Evolutionary conservation across 1,140 invertebrate genomes (phyloP).

Genomic region (Globodera rostochiensis): DNA sequence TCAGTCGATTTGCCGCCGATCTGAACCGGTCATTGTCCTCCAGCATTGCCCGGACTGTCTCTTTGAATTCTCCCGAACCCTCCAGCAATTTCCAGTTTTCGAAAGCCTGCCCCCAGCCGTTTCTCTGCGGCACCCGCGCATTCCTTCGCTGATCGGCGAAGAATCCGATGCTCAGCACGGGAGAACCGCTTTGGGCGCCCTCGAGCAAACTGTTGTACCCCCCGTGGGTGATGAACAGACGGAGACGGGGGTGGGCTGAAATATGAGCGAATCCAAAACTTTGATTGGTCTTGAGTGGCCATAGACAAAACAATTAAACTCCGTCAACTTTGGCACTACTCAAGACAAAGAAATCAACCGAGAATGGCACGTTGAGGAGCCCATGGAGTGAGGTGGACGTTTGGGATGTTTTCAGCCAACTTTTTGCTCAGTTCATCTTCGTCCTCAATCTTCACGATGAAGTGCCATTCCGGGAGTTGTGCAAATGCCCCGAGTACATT

Average conservation of each 20-base stretch:
- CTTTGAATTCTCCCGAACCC: not conserved
- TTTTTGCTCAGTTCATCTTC: slow-evolving; percentile 8
- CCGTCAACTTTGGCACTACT: too few relatives aligned
- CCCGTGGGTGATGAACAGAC: slow-evolving; percentile 35
- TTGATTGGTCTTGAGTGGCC: too few relatives aligned
- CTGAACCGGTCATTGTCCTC: not conserved
- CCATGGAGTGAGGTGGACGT: slow-evolving; percentile 32
- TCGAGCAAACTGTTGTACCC: slow-evolving; percentile 32
- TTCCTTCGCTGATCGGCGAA: slow-evolving; percentile 35
- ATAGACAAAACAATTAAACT: too few relatives aligned
- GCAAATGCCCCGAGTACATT: slow-evolving; percentile 27
- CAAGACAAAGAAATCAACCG: not conserved
- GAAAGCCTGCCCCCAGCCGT: slow-evolving; percentile 35
- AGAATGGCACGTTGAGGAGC: slow-evolving; percentile 32
- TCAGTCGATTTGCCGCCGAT: slow-evolving; percentile 7
- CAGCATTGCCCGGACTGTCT: not conserved
- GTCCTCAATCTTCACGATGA: slow-evolving; percentile 30
- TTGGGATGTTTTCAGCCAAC: not conserved
- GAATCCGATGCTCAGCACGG: slow-evolving; percentile 31
- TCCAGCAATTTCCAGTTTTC: slow-evolving; percentile 14
- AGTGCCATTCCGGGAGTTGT: slow-evolving; percentile 26
- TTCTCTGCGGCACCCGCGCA: slow-evolving; percentile 22
- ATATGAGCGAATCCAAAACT: too few relatives aligned
- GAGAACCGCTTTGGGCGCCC: slow-evolving; percentile 2
- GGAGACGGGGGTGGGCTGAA: slow-evolving; percentile 20